A percentile compares a stretch with the other conserved stretches of the same genome.
Conservation (phyloP, 1,140 invertebrate genomes). For the Drosophila pseudoananassae region DNA sequence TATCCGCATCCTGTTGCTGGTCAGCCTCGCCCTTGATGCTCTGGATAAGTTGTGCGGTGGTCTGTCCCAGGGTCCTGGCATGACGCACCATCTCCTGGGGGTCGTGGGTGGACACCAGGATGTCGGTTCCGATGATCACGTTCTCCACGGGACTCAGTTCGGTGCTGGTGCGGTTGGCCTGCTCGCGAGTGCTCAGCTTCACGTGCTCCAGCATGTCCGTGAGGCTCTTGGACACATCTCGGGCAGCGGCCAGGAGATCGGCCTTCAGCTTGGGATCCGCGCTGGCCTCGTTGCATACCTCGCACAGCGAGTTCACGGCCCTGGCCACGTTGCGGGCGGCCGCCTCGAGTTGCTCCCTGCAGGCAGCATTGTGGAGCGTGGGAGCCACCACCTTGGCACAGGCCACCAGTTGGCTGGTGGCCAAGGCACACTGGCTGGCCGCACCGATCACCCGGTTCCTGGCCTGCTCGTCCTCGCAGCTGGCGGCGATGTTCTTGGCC, state of each 20-base stretch:
- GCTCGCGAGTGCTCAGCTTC: slow-evolving; percentile 86
- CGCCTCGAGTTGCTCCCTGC: slow-evolving; percentile 96
- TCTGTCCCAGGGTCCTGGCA: slow-evolving; percentile 95
- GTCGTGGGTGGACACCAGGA: slow-evolving; percentile 93
- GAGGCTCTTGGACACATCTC: slow-evolving; percentile 94
- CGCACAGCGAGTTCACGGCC: slow-evolving; percentile 95
- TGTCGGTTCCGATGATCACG: slow-evolving; percentile 95
- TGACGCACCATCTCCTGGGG: slow-evolving; percentile 97
- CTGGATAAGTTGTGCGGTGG: slow-evolving; percentile 95
- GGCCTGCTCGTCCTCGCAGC: slow-evolving; percentile 90
- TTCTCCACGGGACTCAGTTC: slow-evolving; percentile 93
- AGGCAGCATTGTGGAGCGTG: slow-evolving; percentile 94
- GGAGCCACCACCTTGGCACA: slow-evolving; percentile 97
- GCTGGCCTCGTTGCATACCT: slow-evolving; percentile 90
- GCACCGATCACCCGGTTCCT: slow-evolving; percentile 96
- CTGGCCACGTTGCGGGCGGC: slow-evolving; percentile 96
- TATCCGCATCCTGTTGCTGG: slow-evolving; percentile 93
- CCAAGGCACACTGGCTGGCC: slow-evolving; percentile 97
- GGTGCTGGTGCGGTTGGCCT: slow-evolving; percentile 86
- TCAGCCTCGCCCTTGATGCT: slow-evolving; percentile 97
- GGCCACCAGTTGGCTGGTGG: slow-evolving; percentile 98
- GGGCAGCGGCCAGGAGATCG: slow-evolving; percentile 93
- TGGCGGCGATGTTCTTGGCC: slow-evolving; percentile 96
- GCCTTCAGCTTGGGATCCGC: slow-evolving; percentile 88
- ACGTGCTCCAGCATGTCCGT: slow-evolving; percentile 97